Evolutionary conservation across 1,140 invertebrate species (phyloP).

Genomic region (Scaptodrosophila lebanonensis): DNA sequence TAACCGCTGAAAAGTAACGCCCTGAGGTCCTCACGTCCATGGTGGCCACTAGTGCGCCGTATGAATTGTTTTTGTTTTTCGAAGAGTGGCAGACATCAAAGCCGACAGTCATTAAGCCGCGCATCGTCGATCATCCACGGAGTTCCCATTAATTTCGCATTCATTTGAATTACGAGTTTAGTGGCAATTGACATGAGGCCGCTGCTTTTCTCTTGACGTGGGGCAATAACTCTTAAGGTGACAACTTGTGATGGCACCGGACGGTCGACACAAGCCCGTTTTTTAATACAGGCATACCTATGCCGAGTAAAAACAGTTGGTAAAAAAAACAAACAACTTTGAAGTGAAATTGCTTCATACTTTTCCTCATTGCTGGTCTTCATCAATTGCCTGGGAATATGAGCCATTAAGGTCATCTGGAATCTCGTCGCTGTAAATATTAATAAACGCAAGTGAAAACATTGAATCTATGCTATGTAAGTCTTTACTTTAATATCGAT

Average conservation of each 20-base stretch:
- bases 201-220: slow-evolving; percentile 75
- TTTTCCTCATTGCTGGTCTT: slow-evolving; percentile 80
- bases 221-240: slow-evolving; percentile 79
- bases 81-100: slow-evolving; percentile 93
- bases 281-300: slow-evolving; percentile 89
- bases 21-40: slow-evolving; percentile 79
- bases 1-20: slow-evolving; percentile 50
- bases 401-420: slow-evolving; percentile 77
- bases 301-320: not conserved
- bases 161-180: slow-evolving; percentile 91
- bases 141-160: slow-evolving; percentile 92
- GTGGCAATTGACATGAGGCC: slow-evolving; percentile 87
- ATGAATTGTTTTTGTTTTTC: slow-evolving; percentile 80
- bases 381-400: slow-evolving; percentile 81
- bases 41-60: slow-evolving; percentile 87
- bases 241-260: slow-evolving; percentile 87
- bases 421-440: slow-evolving; percentile 58
- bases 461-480: not conserved
- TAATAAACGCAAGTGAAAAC: not conserved
- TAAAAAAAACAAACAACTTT: not conserved
- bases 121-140: slow-evolving; percentile 87
- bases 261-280: slow-evolving; percentile 87
- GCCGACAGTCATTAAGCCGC: slow-evolving; percentile 88
- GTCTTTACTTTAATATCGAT: slow-evolving; percentile 39
- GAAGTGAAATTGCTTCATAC: slow-evolving; percentile 19